Conservation (phyloP, 2,113 vertebrate species). For the Lichenostomus cassidix region DNA sequence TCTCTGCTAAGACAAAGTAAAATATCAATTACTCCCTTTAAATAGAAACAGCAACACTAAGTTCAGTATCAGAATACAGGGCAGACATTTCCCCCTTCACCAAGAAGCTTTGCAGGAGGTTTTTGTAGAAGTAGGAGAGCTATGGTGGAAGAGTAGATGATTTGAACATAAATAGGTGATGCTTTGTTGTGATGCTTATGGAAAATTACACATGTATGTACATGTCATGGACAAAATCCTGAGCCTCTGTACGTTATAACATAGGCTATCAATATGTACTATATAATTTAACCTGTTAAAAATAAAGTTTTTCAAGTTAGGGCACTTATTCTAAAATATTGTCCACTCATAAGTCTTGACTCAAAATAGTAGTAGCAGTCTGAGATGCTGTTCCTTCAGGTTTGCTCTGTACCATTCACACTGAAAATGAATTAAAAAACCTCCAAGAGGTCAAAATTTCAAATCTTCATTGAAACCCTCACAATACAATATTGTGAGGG, state of each 20-base stretch:
- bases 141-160: background rate
- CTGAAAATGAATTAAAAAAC: background rate
- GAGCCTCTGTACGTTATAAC: too few relatives aligned
- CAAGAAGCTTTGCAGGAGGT: background rate
- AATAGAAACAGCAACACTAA: background rate
- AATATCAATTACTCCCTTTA: background rate
- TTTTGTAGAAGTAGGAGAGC: background rate
- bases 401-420: background rate
- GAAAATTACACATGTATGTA: background rate
- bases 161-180: background rate
- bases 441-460: background rate
- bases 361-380: background rate
- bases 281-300: background rate
- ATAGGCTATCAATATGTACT: background rate
- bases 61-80: background rate
- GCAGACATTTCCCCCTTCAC: background rate
- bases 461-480: background rate
- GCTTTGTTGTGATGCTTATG: background rate
- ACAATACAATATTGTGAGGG: background rate
- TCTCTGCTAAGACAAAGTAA: background rate
- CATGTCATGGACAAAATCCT: background rate
- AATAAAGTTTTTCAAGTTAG: background rate
- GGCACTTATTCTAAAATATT: background rate
- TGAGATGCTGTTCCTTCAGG: background rate
- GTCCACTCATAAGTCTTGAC: background rate